Evolutionary conservation across 2,888 invertebrate species (phyloP).

Genomic region (Lycophotia porphyrea): DNA sequence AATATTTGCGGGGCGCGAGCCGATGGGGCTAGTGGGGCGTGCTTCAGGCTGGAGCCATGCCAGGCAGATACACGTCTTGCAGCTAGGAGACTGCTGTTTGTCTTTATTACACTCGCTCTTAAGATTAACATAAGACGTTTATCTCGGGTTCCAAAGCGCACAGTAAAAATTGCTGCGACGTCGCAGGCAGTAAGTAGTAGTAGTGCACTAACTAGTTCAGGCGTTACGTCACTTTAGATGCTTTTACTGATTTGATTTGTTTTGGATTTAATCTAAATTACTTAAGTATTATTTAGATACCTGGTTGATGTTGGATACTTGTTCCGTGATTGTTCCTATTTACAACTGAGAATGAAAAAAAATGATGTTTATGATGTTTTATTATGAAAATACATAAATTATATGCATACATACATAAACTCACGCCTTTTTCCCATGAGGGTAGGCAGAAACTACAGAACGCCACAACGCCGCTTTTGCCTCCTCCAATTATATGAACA

Average conservation of each 20-base stretch:
- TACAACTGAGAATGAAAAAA: not conserved
- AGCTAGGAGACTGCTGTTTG: slow-evolving; percentile 74
- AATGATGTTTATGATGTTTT: too few relatives aligned
- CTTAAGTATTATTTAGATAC: not conserved
- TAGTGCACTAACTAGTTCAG: slow-evolving; percentile 4
- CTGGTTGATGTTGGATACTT: not conserved
- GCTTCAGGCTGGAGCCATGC: slow-evolving; percentile 72
- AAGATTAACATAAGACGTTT: slow-evolving; percentile 63
- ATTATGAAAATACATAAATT: too few relatives aligned
- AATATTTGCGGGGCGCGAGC: slow-evolving; percentile 72
- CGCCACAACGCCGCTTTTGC: too few relatives aligned
- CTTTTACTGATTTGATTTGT: not conserved
- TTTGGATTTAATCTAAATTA: not conserved
- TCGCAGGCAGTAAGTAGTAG: not conserved
- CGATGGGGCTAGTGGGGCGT: slow-evolving; percentile 59
- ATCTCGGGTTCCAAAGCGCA: slow-evolving; percentile 39
- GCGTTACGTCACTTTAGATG: slow-evolving; percentile 1
- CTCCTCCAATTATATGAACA: too few relatives aligned
- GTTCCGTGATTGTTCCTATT: not conserved
- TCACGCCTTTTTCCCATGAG: too few relatives aligned
- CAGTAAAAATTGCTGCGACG: slow-evolving; percentile 44
- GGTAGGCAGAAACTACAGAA: too few relatives aligned
- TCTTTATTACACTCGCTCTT: slow-evolving; percentile 76
- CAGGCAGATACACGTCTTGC: slow-evolving; percentile 70
- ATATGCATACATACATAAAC: too few relatives aligned